These are phyloP conservation scores for Oreochromis tanganicae DNA, from an alignment of 2,113 vertebrate genomes.

Conservation along the genomic window DNA sequence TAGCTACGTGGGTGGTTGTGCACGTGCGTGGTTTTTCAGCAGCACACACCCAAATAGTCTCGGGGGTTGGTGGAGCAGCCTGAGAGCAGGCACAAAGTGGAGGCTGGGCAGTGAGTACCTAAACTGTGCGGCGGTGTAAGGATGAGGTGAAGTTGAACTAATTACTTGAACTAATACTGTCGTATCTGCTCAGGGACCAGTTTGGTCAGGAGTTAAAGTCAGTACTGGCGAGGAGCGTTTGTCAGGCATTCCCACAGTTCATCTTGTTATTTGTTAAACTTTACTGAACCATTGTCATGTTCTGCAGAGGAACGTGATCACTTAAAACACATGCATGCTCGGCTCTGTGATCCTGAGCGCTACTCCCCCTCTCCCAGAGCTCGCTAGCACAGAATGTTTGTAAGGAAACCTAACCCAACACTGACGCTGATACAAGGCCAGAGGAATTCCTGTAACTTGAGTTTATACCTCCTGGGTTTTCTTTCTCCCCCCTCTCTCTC, in stretches of 20 bases:
- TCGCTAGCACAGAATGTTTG: slow-evolving; percentile 41
- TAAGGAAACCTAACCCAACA: slow-evolving; percentile 64
- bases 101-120: slow-evolving; percentile 8
- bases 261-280: background rate
- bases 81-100: background rate
- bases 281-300: background rate
- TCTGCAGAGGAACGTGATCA: background rate
- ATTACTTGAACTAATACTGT: background rate
- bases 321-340: background rate
- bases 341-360: background rate
- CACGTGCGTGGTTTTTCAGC: background rate
- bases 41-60: background rate
- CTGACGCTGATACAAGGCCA: slow-evolving; percentile 60
- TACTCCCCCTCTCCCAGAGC: background rate
- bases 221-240: background rate
- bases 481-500: slow-evolving; percentile 1
- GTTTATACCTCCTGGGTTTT: slow-evolving; percentile 68
- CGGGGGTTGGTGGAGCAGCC: background rate
- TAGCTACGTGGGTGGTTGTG: background rate
- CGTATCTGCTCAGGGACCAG: background rate
- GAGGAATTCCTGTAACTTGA: slow-evolving; percentile 71
- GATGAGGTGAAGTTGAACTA: slow-evolving; percentile 43
- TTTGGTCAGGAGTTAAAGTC: background rate
- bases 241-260: background rate
- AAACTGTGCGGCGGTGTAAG: background rate